Evolutionary conservation across 2,888 invertebrate species (phyloP), one percentile per base, ranked within the genome.

Genomic region (Allygus modestus): DNA sequence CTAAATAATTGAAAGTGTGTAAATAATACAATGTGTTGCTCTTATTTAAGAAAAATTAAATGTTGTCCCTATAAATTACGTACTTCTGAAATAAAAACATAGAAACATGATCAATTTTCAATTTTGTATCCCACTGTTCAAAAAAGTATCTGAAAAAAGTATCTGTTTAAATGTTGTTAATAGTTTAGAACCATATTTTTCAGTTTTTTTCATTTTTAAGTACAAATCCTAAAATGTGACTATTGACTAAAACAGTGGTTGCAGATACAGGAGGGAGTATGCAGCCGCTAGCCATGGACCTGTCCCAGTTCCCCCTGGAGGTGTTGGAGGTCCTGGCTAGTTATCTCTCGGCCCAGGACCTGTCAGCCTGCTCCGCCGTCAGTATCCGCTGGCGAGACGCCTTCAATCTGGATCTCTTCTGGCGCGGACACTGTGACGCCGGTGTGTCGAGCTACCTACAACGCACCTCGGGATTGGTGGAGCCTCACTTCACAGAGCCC

Each of bases 361-460:
- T 77, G n/a, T 46, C 77, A 1, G 51, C 46, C 51, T 51, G 46
- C 31, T 46, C 77, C 1, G 77, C 77, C 17, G 77, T 77, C 28
- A 77, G 51, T 23, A 9, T 46, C 26, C 28, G 51, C 31, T 77
- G 77, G 77, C 26, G 77, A 2, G 51, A 46, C n/a, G 77, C 77
- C 4, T 77, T 77, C 77, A 77, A 77, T 26, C 51, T 77, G 31
- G 77, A 77, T 28, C 46, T 77, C 9, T 77, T 77, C 77, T 77
- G 77, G 77, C 77, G 77, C 28, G n/a, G 51, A 15, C 77, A 51
- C 31, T 77, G 77, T 33, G 51, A 77, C n/a, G 20, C 28, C 15
- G 9, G 4, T 7, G 20, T 51, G 9, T 0, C 43, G 28, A n/a
- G 51, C 20, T 77, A 77, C 31, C 77, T 77, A 1, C 26, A 46